These are phyloP conservation scores for Dermolepida albohirtum DNA, from an alignment of 2,888 invertebrate genomes.

Conservation along the genomic window DNA sequence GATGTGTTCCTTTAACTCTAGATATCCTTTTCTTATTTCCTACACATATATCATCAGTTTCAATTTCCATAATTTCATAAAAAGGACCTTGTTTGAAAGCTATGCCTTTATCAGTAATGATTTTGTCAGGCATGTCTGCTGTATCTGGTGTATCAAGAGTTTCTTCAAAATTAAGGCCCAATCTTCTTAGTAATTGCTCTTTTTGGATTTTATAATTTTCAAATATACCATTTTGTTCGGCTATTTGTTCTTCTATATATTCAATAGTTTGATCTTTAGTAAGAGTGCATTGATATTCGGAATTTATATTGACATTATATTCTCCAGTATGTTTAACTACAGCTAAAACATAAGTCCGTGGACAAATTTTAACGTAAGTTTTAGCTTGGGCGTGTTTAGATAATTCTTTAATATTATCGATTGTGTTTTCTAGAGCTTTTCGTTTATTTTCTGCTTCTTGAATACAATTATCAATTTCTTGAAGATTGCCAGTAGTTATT, in stretches of 20 bases:
- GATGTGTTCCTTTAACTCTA: conserved; percentile 10
- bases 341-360: conserved; percentile 36
- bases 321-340: conserved; percentile 41
- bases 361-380: conserved; percentile 34
- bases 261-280: conserved; percentile 42
- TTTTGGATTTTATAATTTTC: conserved; percentile 22
- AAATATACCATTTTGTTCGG: conserved; percentile 33
- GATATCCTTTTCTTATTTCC: conserved; percentile 38
- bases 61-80: conserved; percentile 42
- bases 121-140: conserved; percentile 38
- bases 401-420: conserved; percentile 23
- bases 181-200: conserved; percentile 37
- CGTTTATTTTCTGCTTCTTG: background rate
- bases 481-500: conserved; percentile 1
- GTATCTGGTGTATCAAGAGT: conserved; percentile 36
- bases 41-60: conserved; percentile 4
- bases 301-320: conserved; percentile 40
- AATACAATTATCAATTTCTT: conserved; percentile 19
- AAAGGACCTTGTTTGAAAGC: conserved; percentile 41
- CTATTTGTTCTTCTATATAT: conserved; percentile 37
- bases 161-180: conserved; percentile 32
- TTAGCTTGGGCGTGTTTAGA: conserved; percentile 37
- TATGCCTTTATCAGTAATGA: conserved; percentile 38
- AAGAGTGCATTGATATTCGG: conserved; percentile 41
- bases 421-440: conserved; percentile 26